These are phyloP conservation scores for Phengaris alcon DNA, from an alignment of 2,888 invertebrate genomes.

Conservation along the genomic window DNA sequence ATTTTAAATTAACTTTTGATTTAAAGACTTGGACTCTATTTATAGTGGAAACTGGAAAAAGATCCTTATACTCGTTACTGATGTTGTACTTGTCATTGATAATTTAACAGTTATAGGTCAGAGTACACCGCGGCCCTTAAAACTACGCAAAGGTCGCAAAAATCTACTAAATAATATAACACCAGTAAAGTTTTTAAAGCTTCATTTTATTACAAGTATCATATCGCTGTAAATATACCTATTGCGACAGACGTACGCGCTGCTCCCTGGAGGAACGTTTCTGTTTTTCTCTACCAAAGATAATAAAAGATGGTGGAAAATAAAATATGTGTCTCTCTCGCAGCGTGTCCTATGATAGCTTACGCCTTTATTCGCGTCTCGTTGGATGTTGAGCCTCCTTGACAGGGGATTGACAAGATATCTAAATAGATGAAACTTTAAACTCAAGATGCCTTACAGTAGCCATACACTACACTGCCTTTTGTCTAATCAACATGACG, in stretches of 20 bases:
- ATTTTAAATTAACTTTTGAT: too few species aligned
- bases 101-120: too few species aligned
- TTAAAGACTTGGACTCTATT: too few species aligned
- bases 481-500: too few species aligned
- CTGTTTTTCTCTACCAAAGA: background rate
- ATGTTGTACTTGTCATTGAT: too few species aligned
- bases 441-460: too few species aligned
- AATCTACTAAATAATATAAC: background rate
- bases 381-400: background rate
- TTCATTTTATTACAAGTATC: background rate
- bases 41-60: too few species aligned
- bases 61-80: too few species aligned
- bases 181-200: background rate
- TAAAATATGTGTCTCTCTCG: background rate
- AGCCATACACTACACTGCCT: too few species aligned
- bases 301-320: conserved; percentile 5
- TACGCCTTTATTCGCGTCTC: background rate
- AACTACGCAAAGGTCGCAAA: background rate
- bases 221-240: background rate
- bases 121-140: background rate
- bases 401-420: too few species aligned
- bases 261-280: background rate
- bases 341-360: too few species aligned
- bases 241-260: background rate
- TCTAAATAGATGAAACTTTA: too few species aligned